Base-by-base conservation (phyloP, 2,113 vertebrate species). In the Chaetodon trifascialis region DNA sequence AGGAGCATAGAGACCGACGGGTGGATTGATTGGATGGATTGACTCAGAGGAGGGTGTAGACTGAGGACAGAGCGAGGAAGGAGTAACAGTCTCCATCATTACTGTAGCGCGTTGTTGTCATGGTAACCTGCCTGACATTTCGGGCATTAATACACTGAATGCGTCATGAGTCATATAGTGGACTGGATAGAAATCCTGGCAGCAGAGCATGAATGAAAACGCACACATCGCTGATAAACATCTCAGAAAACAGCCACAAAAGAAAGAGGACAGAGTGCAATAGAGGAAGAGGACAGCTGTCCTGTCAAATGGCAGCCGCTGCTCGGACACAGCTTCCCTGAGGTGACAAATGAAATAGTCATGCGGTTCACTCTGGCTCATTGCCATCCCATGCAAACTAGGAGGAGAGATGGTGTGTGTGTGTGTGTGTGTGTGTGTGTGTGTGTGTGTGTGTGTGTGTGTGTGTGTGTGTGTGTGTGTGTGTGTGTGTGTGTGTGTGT, bases 271-370 rank as follows among this genome's bases (percentile, higher is more conserved):
- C 34, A 82, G 78, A 52, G 49, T 19, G 10, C 30, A 25, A 44
- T 6, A n/a, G 65, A 60, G 40, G 59, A 80, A 71, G 56, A 42
- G 54, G 84, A 83, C 80, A 76, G 75, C 79, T 82, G 84, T 44
- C 67, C 54, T 42, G 58, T 76, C 74, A 34, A 68, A 76, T 51
- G 58, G 59, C 11, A 16, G 51, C 12, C 21, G 4, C 30, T 34
- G 52, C 59, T 79, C 2, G 38, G 55, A 78, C 73, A 58, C 30
- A 62, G 85, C 56, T 70, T 70, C 71, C 86, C 76, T 17, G 52
- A 65, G 59, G 90, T 86, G 86, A 93, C 69, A 76, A 84, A 82
- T 87, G 40, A 89, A 85, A 85, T 74, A 64, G 80, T 83, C 55
- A 70, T 56, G 80, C 4, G 54, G 42, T 74, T 65, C 72, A 56